A percentile compares a stretch with the other conserved stretches of the same genome.
These are phyloP conservation scores for Lemur catta DNA, from an alignment of 2,797 vertebrate genomes.

Conservation along the genomic window DNA sequence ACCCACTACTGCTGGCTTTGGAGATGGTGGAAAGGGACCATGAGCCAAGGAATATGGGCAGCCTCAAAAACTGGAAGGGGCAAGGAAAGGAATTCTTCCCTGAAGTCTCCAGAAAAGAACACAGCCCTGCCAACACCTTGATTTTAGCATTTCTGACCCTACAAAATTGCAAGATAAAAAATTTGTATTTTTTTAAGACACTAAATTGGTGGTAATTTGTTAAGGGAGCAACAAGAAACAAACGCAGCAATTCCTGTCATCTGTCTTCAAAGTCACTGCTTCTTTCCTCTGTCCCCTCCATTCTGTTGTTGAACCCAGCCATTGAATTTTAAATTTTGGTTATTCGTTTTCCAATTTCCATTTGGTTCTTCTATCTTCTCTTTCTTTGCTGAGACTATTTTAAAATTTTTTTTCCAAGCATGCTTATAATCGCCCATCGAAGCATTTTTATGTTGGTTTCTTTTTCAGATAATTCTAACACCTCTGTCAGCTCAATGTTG, in stretches of 20 bases:
- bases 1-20: background rate
- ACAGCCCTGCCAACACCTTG: background rate
- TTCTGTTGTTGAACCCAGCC: background rate
- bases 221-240: background rate
- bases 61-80: background rate
- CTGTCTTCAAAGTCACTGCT: background rate
- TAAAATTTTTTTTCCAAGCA: background rate
- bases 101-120: background rate
- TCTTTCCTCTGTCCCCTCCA: background rate
- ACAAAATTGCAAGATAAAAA: background rate
- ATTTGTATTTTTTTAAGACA: background rate
- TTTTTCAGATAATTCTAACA: background rate
- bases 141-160: background rate
- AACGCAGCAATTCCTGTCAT: background rate
- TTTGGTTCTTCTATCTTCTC: background rate
- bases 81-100: background rate
- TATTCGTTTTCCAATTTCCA: background rate
- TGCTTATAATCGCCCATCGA: background rate
- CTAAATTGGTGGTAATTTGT: background rate
- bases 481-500: background rate
- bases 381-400: background rate
- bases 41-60: background rate
- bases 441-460: background rate
- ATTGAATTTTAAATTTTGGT: background rate
- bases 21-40: background rate